These are phyloP conservation scores for Drosophila nigrodunni DNA, from an alignment of 1,140 invertebrate genomes.

Conservation along the genomic window DNA sequence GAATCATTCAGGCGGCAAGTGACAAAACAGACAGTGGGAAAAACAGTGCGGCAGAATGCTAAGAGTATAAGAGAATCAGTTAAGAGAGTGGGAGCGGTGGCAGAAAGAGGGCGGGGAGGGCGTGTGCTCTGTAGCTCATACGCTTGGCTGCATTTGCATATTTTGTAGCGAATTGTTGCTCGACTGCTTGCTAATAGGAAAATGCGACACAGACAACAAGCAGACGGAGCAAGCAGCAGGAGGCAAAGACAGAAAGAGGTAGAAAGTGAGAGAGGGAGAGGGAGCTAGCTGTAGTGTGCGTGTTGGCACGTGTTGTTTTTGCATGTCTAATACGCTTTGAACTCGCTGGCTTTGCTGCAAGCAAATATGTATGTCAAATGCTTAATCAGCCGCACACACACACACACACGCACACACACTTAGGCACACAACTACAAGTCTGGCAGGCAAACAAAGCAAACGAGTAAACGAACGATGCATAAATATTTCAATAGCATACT, in stretches of 20 bases:
- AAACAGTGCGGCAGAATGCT: conserved; percentile 71
- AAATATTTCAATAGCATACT: conserved; percentile 83
- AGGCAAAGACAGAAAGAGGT: background rate
- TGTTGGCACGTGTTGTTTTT: conserved; percentile 77
- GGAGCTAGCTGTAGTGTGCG: conserved; percentile 43
- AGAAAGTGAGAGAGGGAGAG: background rate
- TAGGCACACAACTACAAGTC: conserved; percentile 16
- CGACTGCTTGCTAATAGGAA: conserved; percentile 75
- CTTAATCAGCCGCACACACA: conserved; percentile 72
- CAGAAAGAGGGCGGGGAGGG: background rate
- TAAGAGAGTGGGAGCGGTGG: background rate
- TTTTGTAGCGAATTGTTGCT: conserved; percentile 79
- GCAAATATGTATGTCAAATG: conserved; percentile 77
- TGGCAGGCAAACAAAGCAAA: conserved; percentile 63
- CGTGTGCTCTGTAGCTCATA: conserved; percentile 39
- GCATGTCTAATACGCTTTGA: conserved; percentile 75
- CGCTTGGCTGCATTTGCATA: conserved; percentile 76
- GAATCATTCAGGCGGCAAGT: conserved; percentile 72
- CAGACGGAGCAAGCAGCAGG: background rate
- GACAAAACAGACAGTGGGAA: conserved; percentile 64
- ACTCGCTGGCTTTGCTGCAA: conserved; percentile 48
- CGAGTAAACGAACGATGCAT: conserved; percentile 62
- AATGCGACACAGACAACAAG: conserved; percentile 64
- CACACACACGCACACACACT: conserved; percentile 16
- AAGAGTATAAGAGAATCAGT: conserved; percentile 15